A percentile compares a stretch with the other conserved stretches of the same genome.
Evolutionary conservation across 2,888 invertebrate species (phyloP).

Genomic region (Kryphioiulus occultus): DNA sequence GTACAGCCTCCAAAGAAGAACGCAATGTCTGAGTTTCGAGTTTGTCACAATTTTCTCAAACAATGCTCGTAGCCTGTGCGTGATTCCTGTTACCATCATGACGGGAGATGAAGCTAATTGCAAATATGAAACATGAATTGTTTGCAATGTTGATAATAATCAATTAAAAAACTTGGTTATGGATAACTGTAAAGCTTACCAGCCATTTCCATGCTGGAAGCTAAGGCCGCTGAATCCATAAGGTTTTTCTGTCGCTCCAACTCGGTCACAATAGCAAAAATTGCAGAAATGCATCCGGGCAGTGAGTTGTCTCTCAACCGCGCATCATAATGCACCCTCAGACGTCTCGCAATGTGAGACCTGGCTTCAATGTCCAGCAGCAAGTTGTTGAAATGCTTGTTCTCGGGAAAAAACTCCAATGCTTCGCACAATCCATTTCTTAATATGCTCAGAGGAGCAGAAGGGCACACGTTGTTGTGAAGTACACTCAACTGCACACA

Average conservation of each 20-base stretch:
- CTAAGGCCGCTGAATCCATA: background rate
- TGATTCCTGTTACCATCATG: conserved; percentile 56
- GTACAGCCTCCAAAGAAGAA: conserved; percentile 63
- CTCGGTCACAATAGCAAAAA: conserved; percentile 56
- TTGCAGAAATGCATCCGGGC: conserved; percentile 41
- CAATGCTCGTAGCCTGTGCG: conserved; percentile 59
- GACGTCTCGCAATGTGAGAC: conserved; percentile 58
- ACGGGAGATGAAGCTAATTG: conserved; percentile 32
- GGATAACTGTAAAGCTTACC: background rate
- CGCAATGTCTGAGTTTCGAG: conserved; percentile 58
- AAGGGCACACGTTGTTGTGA: conserved; percentile 56
- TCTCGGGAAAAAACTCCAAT: conserved; percentile 58
- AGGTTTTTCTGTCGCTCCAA: conserved; percentile 54
- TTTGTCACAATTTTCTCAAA: conserved; percentile 59
- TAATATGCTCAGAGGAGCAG: conserved; percentile 56
- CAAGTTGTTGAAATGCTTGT: conserved; percentile 56
- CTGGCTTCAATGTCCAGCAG: conserved; percentile 59
- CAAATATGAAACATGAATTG: background rate
- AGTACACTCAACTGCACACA: conserved; percentile 57
- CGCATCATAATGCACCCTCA: conserved; percentile 58
- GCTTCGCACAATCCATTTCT: conserved; percentile 57
- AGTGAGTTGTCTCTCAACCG: conserved; percentile 52
- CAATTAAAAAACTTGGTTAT: background rate
- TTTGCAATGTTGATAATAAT: background rate
- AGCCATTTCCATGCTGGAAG: background rate